Conservation (phyloP, 1,140 invertebrate genomes). For the Samia ricini region DNA sequence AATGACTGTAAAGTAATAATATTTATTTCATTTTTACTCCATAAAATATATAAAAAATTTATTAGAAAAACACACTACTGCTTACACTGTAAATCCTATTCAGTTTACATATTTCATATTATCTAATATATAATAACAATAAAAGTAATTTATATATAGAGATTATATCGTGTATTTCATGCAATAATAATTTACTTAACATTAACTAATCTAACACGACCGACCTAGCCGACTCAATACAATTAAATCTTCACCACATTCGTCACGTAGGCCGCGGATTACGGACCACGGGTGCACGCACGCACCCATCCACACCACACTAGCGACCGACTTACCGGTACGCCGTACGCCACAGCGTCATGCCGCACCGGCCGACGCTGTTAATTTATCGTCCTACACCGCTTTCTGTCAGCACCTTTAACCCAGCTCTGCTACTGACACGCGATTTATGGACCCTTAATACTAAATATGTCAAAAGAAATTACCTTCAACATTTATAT, state of each 20-base stretch:
- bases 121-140: no score
- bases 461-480: conserved; percentile 9
- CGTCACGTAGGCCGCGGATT: conserved; percentile 23
- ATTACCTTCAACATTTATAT: conserved; percentile 20
- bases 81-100: no score
- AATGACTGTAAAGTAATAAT: no score
- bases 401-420: conserved; percentile 42
- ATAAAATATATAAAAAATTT: no score
- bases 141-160: no score
- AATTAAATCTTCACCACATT: conserved; percentile 20
- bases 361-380: neutral
- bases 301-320: conserved; percentile 11
- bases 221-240: neutral
- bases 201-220: conserved; percentile 1
- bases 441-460: conserved; percentile 37
- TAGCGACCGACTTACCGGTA: conserved; percentile 13
- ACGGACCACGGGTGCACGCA: conserved; percentile 16
- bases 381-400: conserved; percentile 34
- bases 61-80: no score
- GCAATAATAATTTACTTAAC: neutral
- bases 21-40: no score
- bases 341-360: neutral
- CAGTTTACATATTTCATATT: no score
- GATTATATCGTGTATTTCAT: neutral
- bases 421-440: conserved; percentile 36